Evolutionary conservation across 2,797 vertebrate genomes (phyloP), one percentile per base, ranked within the genome.

Genomic region (Triplophysa yarkandensis): DNA sequence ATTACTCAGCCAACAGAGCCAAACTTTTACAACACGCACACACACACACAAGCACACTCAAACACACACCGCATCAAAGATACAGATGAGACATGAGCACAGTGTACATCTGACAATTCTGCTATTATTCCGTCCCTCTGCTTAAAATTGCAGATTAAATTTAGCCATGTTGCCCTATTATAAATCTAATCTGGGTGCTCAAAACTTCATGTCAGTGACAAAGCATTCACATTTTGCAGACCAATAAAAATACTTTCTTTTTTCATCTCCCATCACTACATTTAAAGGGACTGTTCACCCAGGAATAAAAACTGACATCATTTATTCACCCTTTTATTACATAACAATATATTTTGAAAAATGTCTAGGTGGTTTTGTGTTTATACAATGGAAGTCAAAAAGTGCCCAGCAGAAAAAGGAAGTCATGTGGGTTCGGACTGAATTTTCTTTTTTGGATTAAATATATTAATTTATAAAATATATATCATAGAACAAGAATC

Each of bases 1-100:
- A 82, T 79, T 80, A 77, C 69, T 71, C 43, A 34, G 48, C 61
- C 43, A 72, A 76, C 65, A 70, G 30, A 36, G 43, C 44, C 72
- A 71, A 68, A 78, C 68, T 66, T 76, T 72, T 70, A 84, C 73
- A 81, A 69, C 81, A 71, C 77, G 17, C 62, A 77, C 66, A 77
- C 69, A 68, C 48, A 77, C 39, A 23, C 27, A 68, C 81, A 73
- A 76, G 19, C 61, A 77, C 65, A 77, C 69, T 64, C 48, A 77
- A 27, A 21, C 58, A 77, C 70, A 68, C 50, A 77, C 21, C 9
- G 66, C 55, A 28, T 36, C 27, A 65, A 55, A 67, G 23, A 77
- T 23, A 73, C 36, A 13, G 21, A 50, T 39, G 17, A 71, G 44
- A 30, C 44, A 28, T 28, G 30, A 46, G 6, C 44, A 71, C 21